These are phyloP conservation scores for Oedothorax gibbosus DNA, from an alignment of 1,140 invertebrate species.

Conservation along the genomic window DNA sequence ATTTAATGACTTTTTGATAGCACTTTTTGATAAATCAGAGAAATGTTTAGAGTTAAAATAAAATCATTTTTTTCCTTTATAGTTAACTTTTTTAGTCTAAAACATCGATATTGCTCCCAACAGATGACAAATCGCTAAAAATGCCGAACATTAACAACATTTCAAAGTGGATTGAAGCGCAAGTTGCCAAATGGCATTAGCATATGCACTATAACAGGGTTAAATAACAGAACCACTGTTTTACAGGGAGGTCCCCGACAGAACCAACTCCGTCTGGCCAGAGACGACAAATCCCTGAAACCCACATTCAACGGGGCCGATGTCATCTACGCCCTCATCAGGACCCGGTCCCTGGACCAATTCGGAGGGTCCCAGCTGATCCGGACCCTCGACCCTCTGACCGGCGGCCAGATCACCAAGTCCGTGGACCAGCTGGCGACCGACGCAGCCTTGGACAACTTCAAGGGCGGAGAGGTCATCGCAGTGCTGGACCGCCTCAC, in stretches of 20 bases:
- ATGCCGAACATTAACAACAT: too few relatives aligned
- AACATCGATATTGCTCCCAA: too few relatives aligned
- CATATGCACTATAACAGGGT: too few relatives aligned
- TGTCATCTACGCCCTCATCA: conserved; percentile 14
- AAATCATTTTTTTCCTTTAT: too few relatives aligned
- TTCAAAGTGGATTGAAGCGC: too few relatives aligned
- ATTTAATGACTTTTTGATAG: too few relatives aligned
- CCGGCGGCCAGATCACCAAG: conserved; percentile 16
- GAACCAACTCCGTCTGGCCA: conserved; percentile 25
- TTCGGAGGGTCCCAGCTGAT: conserved; percentile 47
- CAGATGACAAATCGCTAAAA: too few relatives aligned
- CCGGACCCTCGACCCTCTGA: conserved; percentile 31
- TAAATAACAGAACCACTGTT: too few relatives aligned
- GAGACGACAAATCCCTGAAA: conserved; percentile 36
- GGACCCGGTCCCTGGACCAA: conserved; percentile 26
- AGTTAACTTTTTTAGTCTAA: too few relatives aligned
- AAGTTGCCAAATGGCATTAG: too few relatives aligned
- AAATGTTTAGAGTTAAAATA: too few relatives aligned
- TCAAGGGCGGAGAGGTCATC: conserved; percentile 38
- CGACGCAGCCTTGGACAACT: conserved; percentile 28
- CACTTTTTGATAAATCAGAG: too few relatives aligned
- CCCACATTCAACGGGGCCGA: conserved; percentile 12
- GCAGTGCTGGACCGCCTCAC: conserved; percentile 23
- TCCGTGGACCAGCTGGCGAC: conserved; percentile 19
- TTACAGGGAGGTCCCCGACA: conserved; percentile 31